phyloP scores from a whole-genome alignment of 2,888 invertebrate genomes.

The Clivina fossor region DNA sequence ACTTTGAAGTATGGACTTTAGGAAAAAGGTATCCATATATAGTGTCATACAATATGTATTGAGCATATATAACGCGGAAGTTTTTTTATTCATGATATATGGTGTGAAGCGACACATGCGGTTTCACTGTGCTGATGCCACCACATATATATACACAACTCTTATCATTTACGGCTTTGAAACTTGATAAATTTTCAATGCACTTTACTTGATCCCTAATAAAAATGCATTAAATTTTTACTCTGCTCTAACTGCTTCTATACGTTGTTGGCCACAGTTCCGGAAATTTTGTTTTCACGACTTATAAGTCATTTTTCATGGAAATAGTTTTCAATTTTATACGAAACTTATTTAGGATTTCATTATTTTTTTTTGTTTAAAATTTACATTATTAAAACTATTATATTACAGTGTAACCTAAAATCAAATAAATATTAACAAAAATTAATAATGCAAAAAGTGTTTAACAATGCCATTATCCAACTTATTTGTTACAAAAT shows the following conservation, averaged over 20 bases:
- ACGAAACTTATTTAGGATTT: no score
- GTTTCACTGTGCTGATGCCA: background rate
- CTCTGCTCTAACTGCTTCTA: background rate
- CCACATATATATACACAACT: background rate
- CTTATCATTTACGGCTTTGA: conserved; percentile 24
- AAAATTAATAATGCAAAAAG: no score
- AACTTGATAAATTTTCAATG: conserved; percentile 28
- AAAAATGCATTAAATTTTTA: conserved; percentile 28
- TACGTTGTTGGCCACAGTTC: no score
- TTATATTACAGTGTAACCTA: no score
- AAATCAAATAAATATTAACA: no score
- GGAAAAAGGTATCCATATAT: conserved; percentile 28
- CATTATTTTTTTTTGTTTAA: no score
- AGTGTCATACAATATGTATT: conserved; percentile 32
- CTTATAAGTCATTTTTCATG: no score
- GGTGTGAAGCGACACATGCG: background rate
- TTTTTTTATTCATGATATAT: conserved; percentile 31
- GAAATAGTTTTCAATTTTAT: no score
- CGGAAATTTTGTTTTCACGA: no score
- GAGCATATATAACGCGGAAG: conserved; percentile 15
- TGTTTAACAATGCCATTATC: no score
- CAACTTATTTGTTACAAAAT: no score
- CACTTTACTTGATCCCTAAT: conserved; percentile 20
- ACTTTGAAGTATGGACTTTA: conserved; percentile 31
- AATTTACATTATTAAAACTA: no score